Base-by-base conservation (phyloP, 1,140 invertebrate species). In the Neomicropteryx cornuta region DNA sequence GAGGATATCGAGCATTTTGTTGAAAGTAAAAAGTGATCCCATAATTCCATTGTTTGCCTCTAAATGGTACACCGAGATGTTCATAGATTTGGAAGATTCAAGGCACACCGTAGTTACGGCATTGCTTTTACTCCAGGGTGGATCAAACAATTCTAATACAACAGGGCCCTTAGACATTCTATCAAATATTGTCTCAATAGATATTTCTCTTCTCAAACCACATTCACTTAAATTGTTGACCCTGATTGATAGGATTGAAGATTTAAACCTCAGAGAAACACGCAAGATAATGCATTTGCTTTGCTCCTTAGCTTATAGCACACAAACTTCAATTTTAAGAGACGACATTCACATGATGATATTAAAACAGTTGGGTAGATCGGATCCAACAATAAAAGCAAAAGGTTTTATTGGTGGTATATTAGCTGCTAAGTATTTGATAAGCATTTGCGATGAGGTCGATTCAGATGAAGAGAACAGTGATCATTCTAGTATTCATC, bases 321-420 rank as follows among this genome's bases (percentile, higher is more conserved):
- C 52, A 42, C 55, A 65, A 39, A 60, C 62, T 39, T 66, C 63
- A 23, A 46, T 58, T 16, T 59, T 69, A 20, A 55, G 56, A 39
- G 57, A 66, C 51, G 62, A 69, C 39, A 51, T 69, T 33, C 56
- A 64, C 38, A 67, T 67, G 53, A 58, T 67, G 17, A 65, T 69
- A 30, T 54, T 51, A 41, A 69, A 69, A 47, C 56, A 66, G 47
- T 45, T 69, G 10, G 51, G 56, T 5, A 66, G 59, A 37, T 66
- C 57, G 13, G 55, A 51, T 41, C 50, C 52, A n/a, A 47, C 37
- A 23, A 55, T 64, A 8, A 69, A 67, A 51, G 47, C 54, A 27
- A 56, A 62, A 43, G 66, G 66, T 33, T 59, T 69, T n/a, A 42
- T 65, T 11, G 61, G 61, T 27, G 63, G 57, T 14, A 44, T 63